phyloP scores from a whole-genome alignment of 2,888 invertebrate genomes.

The Agrochola litura region DNA sequence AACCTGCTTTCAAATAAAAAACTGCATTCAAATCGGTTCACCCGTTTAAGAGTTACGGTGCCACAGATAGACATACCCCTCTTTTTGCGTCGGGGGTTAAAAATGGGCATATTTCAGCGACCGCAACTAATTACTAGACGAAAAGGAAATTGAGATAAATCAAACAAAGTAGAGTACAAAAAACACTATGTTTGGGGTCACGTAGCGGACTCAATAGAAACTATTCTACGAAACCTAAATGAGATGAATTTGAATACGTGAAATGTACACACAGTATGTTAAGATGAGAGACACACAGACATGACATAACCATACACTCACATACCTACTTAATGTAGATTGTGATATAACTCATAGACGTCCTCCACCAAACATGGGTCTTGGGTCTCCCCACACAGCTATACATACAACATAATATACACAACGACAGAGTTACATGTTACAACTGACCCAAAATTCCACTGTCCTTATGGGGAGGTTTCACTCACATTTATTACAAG shows the following conservation, averaged over 20 bases:
- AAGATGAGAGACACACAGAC: not conserved
- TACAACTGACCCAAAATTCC: conserved; percentile 58
- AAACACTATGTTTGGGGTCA: not conserved
- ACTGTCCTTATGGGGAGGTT: conserved; percentile 32
- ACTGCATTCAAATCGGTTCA: too few relatives aligned
- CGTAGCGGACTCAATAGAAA: not conserved
- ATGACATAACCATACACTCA: not conserved
- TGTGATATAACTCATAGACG: conserved; percentile 29
- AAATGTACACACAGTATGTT: conserved; percentile 3
- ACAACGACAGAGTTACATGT: conserved; percentile 41
- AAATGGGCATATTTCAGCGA: not conserved
- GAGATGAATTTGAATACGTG: not conserved
- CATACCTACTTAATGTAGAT: conserved; percentile 16
- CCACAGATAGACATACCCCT: too few relatives aligned
- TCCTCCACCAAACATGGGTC: conserved; percentile 46
- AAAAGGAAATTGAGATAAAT: not conserved
- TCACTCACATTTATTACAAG: conserved; percentile 51
- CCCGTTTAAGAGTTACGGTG: too few relatives aligned
- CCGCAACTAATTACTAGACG: not conserved
- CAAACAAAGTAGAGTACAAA: not conserved
- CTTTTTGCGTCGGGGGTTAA: too few relatives aligned
- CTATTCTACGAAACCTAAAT: not conserved
- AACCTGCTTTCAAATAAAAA: too few relatives aligned
- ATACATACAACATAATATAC: conserved; percentile 25
- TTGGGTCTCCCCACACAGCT: conserved; percentile 26